Percentiles rank a stretch among this genome's conserved stretches.
Conservation (phyloP, 2,113 vertebrate genomes). For the Lepisosteus osseus region DNA sequence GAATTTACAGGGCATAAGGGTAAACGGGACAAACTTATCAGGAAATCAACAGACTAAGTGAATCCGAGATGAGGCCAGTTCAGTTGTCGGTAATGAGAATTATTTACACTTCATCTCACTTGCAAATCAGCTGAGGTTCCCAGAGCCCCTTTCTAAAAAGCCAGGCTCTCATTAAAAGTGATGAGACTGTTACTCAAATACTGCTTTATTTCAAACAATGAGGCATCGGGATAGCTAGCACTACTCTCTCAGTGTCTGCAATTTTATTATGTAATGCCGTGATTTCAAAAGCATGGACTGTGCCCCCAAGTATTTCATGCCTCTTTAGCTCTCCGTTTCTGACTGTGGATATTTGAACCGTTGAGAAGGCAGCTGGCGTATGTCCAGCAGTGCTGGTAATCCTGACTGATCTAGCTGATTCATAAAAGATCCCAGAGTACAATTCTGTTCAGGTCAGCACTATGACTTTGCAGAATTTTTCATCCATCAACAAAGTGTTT, state of each 20-base stretch:
- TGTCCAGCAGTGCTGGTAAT: no score
- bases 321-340: no score
- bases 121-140: constrained; percentile 65
- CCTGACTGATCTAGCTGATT: no score
- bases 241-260: constrained; percentile 35
- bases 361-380: no score
- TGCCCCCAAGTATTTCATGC: no score
- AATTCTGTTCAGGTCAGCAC: no score
- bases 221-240: constrained; percentile 35
- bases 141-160: constrained; percentile 28
- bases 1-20: background rate
- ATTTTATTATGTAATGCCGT: constrained; percentile 21
- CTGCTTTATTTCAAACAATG: constrained; percentile 45
- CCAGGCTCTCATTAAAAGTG: constrained; percentile 51
- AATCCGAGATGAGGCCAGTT: constrained; percentile 24
- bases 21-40: background rate
- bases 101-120: constrained; percentile 68
- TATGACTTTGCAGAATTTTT: no score
- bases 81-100: constrained; percentile 44
- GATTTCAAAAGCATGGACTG: constrained; percentile 32
- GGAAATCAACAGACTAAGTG: constrained; percentile 23
- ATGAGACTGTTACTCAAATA: constrained; percentile 55
- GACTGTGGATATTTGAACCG: no score
- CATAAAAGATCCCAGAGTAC: no score
- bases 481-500: no score